Evolutionary conservation across 2,888 invertebrate genomes (phyloP).

Genomic region (Eilema sororculum): DNA sequence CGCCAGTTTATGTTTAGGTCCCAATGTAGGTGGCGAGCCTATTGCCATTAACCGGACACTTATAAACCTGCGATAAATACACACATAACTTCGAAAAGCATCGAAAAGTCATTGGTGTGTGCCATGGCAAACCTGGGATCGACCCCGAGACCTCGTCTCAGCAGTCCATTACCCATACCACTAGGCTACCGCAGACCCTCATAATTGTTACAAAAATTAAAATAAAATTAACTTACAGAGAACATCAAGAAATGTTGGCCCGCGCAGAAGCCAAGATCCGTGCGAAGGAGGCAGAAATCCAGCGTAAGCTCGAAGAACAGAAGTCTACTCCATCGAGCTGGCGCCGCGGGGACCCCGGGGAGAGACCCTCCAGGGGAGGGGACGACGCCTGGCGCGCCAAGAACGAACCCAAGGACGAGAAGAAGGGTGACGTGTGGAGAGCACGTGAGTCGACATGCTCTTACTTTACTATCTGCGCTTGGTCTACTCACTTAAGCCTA

Average conservation of each 20-base stretch:
- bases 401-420: constrained; percentile 38
- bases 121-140: no score
- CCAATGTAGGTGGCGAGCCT: no score
- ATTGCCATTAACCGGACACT: no score
- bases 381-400: constrained; percentile 49
- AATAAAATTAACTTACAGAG: constrained; percentile 71
- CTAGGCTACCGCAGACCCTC: no score
- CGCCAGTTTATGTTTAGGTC: no score
- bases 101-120: no score
- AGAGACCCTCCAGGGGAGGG: not conserved
- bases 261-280: constrained; percentile 89
- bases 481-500: no score
- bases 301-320: constrained; percentile 86
- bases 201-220: not conserved
- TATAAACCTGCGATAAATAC: no score
- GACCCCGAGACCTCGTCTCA: no score
- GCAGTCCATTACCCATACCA: no score
- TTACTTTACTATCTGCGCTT: not conserved
- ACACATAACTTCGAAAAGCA: no score
- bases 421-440: constrained; percentile 50
- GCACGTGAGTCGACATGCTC: constrained; percentile 23
- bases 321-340: constrained; percentile 63
- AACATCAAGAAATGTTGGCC: constrained; percentile 89
- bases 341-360: constrained; percentile 39
- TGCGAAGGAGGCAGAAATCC: constrained; percentile 91